A percentile compares a stretch with the other conserved stretches of the same genome.
These are phyloP conservation scores for Ormyrus labotus DNA, from an alignment of 2,888 invertebrate species.

Conservation along the genomic window DNA sequence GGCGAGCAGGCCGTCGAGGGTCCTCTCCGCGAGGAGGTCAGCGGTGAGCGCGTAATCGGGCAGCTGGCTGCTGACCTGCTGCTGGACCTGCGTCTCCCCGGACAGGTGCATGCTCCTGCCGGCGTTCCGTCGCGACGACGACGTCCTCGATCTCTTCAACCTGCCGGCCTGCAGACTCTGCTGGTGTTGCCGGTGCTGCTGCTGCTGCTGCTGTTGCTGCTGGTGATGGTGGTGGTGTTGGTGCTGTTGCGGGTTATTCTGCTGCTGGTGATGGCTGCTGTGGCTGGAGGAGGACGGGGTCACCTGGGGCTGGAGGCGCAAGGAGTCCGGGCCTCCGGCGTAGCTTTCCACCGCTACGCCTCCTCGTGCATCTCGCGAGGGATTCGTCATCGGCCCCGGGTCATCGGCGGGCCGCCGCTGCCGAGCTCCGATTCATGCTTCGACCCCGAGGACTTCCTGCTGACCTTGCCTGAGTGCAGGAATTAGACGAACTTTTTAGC, in stretches of 20 bases:
- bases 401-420: constrained; percentile 55
- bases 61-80: constrained; percentile 62
- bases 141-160: constrained; percentile 68
- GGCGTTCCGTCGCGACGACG: constrained; percentile 64
- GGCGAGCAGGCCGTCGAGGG: constrained; percentile 88
- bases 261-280: neutral
- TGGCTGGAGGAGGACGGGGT: constrained; percentile 53
- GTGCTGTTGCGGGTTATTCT: neutral
- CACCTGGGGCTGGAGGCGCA: constrained; percentile 49
- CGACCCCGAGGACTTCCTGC: too few species aligned
- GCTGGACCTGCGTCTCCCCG: constrained; percentile 79
- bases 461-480: too few species aligned
- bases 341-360: constrained; percentile 58
- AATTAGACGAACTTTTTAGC: too few species aligned
- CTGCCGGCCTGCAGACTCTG: constrained; percentile 20
- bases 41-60: constrained; percentile 84
- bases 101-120: constrained; percentile 85
- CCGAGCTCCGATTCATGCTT: neutral
- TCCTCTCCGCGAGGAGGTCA: constrained; percentile 88
- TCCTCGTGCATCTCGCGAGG: constrained; percentile 72
- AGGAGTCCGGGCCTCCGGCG: constrained; percentile 22
- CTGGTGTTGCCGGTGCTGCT: constrained; percentile 40
- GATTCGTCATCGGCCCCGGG: constrained; percentile 72
- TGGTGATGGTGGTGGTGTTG: constrained; percentile 60
- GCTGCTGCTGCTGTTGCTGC: constrained; percentile 50